Percentiles rank a stretch among this genome's conserved stretches.
Conservation (phyloP, 2,113 vertebrate genomes). For the Catharus minimus region DNA sequence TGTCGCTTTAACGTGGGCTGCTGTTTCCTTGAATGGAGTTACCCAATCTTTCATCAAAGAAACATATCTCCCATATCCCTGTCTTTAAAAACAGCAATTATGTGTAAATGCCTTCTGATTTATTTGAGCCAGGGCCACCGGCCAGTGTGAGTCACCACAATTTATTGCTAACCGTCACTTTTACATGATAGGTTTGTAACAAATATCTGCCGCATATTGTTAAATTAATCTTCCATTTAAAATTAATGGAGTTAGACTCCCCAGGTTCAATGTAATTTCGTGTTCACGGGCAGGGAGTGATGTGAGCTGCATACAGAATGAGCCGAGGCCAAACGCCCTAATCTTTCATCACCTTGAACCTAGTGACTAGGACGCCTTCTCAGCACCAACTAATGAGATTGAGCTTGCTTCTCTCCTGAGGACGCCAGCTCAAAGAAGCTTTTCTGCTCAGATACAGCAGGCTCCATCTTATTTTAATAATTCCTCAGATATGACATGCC, state of each 20-base stretch:
- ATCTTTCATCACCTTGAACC: constrained; percentile 99
- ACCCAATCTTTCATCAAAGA: constrained; percentile 82
- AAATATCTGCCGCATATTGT: constrained; percentile 99
- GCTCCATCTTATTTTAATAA: constrained; percentile 85
- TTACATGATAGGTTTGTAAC: constrained; percentile 99
- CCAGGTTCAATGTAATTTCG: constrained; percentile 99
- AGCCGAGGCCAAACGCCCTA: constrained; percentile 92
- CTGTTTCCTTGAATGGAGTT: constrained; percentile 76
- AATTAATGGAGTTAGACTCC: constrained; percentile 99
- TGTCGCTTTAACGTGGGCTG: constrained; percentile 58
- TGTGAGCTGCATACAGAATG: constrained; percentile 91
- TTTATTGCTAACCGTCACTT: constrained; percentile 98
- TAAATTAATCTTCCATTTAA: constrained; percentile 99
- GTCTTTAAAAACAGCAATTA: constrained; percentile 91
- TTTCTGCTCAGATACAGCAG: constrained; percentile 80
- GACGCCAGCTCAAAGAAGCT: constrained; percentile 80
- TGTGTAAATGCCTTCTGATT: constrained; percentile 91
- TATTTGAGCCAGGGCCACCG: constrained; percentile 86
- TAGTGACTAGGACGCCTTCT: constrained; percentile 93
- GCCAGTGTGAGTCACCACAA: constrained; percentile 87
- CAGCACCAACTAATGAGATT: constrained; percentile 97
- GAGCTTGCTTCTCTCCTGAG: constrained; percentile 87
- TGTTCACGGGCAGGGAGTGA: constrained; percentile 90
- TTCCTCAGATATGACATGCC: constrained; percentile 87
- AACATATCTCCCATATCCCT: constrained; percentile 81